Conservation (phyloP, 2,888 invertebrate species). For the Trichopoda pennipes region DNA sequence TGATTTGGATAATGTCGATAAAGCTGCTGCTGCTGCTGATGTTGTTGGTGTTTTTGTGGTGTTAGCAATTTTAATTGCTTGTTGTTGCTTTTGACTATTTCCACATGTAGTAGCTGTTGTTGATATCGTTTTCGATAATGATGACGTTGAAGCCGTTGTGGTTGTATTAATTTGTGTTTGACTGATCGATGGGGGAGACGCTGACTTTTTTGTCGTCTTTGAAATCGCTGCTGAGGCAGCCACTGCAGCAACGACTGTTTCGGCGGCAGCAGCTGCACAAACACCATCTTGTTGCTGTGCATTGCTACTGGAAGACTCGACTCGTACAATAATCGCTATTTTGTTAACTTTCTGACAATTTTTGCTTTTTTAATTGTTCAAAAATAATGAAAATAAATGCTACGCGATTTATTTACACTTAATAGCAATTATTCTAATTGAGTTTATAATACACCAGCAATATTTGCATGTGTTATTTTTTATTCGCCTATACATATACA, state of each 20-base stretch:
- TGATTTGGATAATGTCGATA: constrained; percentile 35
- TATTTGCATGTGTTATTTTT: background rate
- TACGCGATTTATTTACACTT: constrained; percentile 25
- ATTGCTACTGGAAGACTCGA: constrained; percentile 75
- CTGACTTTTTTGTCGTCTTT: constrained; percentile 54
- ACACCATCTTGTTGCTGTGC: constrained; percentile 74
- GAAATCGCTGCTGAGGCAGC: constrained; percentile 62
- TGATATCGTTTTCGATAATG: constrained; percentile 33
- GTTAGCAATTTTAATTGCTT: constrained; percentile 22
- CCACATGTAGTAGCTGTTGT: constrained; percentile 45
- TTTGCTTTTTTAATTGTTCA: constrained; percentile 52
- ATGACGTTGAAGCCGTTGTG: constrained; percentile 55
- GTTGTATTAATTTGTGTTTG: constrained; percentile 36
- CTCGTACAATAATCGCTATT: constrained; percentile 78
- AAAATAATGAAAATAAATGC: background rate
- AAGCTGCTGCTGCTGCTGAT: constrained; percentile 20
- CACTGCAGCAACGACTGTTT: constrained; percentile 68
- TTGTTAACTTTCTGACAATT: constrained; percentile 70
- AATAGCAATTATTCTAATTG: background rate
- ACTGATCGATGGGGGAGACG: constrained; percentile 53
- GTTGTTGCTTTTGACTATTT: constrained; percentile 45
- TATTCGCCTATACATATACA: background rate
- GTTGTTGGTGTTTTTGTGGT: constrained; percentile 23
- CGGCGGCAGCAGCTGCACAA: constrained; percentile 73
- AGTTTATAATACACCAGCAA: background rate